Conservation (phyloP, 1,140 invertebrate genomes). For the Mamestra configurata region DNA sequence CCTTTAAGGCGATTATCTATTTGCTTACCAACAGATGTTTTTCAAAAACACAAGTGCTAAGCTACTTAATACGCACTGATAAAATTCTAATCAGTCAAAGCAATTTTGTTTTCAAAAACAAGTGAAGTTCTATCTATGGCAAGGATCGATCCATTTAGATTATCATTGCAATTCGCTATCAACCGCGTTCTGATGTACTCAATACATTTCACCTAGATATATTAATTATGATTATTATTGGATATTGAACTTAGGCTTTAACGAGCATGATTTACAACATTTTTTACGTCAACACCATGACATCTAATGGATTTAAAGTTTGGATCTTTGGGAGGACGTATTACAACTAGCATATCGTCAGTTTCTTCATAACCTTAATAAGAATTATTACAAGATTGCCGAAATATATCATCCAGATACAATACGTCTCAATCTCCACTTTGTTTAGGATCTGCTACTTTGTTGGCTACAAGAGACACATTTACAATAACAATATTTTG, state of each 20-base stretch:
- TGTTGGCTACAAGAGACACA: neutral
- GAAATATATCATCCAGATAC: neutral
- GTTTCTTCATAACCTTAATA: neutral
- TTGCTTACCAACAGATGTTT: neutral
- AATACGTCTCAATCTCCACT: neutral
- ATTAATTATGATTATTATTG: constrained; percentile 1
- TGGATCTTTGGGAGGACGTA: neutral
- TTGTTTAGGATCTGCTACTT: neutral
- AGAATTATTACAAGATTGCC: neutral
- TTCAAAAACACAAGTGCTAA: neutral
- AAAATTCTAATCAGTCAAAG: neutral
- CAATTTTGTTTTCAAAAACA: neutral
- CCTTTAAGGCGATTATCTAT: neutral
- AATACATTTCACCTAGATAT: neutral
- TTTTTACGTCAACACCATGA: neutral
- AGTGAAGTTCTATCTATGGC: neutral
- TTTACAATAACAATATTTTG: neutral
- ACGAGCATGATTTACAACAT: neutral
- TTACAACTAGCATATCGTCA: neutral
- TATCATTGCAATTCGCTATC: neutral
- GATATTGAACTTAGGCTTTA: neutral
- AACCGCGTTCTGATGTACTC: no score
- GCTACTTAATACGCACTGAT: neutral
- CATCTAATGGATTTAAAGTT: constrained; percentile 84
- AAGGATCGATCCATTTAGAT: neutral